Conservation (phyloP, 2,797 vertebrate species). For the Menidia menidia region DNA sequence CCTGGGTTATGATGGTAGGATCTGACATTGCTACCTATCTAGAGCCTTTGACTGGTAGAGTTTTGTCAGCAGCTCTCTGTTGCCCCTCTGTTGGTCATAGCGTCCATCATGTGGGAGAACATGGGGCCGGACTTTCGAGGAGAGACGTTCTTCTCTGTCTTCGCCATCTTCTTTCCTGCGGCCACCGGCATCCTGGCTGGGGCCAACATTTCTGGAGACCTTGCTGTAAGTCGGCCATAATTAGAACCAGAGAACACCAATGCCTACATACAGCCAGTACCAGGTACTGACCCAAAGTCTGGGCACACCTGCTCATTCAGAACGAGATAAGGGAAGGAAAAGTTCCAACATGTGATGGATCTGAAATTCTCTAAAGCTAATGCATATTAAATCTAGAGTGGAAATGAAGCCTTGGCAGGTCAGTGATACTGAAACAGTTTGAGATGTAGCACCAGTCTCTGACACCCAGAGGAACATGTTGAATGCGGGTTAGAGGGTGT, state of each 20-base stretch:
- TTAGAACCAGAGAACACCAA: neutral
- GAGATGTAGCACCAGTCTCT: no score
- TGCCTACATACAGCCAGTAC: no score
- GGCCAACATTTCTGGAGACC: conserved; percentile 98
- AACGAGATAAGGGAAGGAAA: neutral
- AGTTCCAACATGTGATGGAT: no score
- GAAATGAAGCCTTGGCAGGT: no score
- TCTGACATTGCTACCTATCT: neutral
- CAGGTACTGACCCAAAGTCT: neutral
- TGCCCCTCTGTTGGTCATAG: conserved; percentile 68
- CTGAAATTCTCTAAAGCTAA: no score
- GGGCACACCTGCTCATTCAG: no score
- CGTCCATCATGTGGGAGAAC: conserved; percentile 93
- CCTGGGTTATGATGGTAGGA: conserved; percentile 91
- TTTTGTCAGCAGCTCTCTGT: neutral
- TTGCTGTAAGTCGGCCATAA: conserved; percentile 86
- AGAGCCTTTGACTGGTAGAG: neutral
- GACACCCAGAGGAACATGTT: no score
- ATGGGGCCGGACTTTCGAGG: conserved; percentile 92
- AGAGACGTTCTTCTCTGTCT: conserved; percentile 95
- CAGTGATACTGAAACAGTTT: no score
- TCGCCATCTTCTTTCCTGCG: conserved; percentile 98
- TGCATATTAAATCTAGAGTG: no score
- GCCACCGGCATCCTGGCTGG: conserved; percentile 98
- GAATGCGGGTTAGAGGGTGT: neutral